Base-by-base conservation (phyloP, 1,140 invertebrate species). In the Lithobius niger region DNA sequence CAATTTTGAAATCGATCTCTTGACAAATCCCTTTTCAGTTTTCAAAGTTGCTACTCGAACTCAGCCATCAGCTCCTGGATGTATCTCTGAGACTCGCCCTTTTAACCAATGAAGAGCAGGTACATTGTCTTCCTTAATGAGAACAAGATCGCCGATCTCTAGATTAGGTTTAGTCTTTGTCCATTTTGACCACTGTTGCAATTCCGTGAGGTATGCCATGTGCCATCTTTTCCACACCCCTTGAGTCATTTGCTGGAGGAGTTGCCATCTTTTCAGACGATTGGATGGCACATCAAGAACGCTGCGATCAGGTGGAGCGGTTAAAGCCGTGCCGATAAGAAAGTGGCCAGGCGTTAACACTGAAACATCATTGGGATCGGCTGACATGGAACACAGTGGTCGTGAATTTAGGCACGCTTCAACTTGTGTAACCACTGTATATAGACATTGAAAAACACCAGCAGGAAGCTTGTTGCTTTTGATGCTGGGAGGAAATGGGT, bases 371-470 rank as follows among this genome's bases (percentile, higher is more conserved):
- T 48, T 22, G 10, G 25, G 26, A 59, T 70, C 62, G 18, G 60
- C 59, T 0, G 62, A 61, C 15, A 67, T 19, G 3, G 62, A 60
- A 27, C 52, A 55, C 3, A 70, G 26, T 2, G 68, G 67, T 1
- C 69, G 45, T 15, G 61, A 65, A 59, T 71, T 69, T 13, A 71
- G 42, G 3, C 64, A 51, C 0, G 56, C 55, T 54, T 69, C 66
- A 26, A 54, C 56, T 42, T 58, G 57, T 1, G 36, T 47, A 13
- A 64, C 42, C 0, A 62, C 49, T 15, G 61, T 59, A 24, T 42
- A 22, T n/a, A n/a, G n/a, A n/a, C n/a, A n/a, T n/a, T n/a, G n/a
- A n/a, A n/a, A n/a, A n/a, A n/a, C n/a, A n/a, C n/a, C n/a, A n/a
- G n/a, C n/a, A n/a, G n/a, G n/a, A n/a, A n/a, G n/a, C n/a, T n/a